A percentile compares a stretch with the other conserved stretches of the same genome.
phyloP scores from a whole-genome alignment of 2,113 vertebrate genomes.

The Tragelaphus buxtoni region DNA sequence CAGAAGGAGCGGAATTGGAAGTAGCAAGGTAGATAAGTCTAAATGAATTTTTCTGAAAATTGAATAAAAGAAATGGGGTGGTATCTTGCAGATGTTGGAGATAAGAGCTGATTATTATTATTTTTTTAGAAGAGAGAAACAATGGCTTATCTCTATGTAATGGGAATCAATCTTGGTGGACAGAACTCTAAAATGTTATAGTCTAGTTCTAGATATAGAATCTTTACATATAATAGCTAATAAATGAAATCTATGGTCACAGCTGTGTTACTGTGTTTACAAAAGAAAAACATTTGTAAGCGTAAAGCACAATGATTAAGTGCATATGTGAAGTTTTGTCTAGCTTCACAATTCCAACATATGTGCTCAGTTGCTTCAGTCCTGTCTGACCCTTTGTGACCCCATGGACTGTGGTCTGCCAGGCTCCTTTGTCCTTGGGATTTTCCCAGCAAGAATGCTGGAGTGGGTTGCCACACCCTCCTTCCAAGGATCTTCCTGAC shows the following conservation, averaged over 20 bases:
- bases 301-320: not conserved
- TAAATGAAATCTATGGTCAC: not conserved
- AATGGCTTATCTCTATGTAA: not conserved
- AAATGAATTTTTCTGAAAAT: not conserved
- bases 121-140: not conserved
- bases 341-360: not conserved
- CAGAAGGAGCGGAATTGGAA: not conserved
- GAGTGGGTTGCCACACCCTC: not conserved
- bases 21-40: not conserved
- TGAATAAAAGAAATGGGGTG: not conserved
- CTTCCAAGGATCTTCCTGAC: not conserved
- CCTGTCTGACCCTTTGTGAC: rapidly evolving
- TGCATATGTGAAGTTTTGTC: not conserved
- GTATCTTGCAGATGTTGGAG: not conserved
- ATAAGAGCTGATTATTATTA: not conserved
- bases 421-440: not conserved
- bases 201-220: not conserved
- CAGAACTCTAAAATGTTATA: not conserved
- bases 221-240: not conserved
- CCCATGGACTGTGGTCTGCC: not conserved
- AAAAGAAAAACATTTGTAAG: not conserved
- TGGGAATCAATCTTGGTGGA: not conserved
- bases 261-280: not conserved
- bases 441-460: not conserved
- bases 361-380: not conserved